A percentile compares a stretch with the other conserved stretches of the same genome.
These are phyloP conservation scores for Netelia fuscicornis DNA, from an alignment of 2,888 invertebrate species.

Conservation along the genomic window DNA sequence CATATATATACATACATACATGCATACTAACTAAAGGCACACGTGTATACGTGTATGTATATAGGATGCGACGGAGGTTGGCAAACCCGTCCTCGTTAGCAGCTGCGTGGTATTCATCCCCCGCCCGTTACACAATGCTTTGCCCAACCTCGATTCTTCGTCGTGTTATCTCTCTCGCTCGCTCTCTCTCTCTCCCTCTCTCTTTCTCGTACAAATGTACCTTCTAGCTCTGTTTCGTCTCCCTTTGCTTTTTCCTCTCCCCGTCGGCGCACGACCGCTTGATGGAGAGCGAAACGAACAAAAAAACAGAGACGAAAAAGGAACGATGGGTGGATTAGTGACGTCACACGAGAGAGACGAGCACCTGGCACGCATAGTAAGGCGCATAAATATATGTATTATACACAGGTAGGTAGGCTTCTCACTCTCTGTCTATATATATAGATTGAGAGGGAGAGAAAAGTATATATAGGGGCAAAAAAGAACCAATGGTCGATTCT, in stretches of 20 bases:
- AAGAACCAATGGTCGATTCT: constrained; percentile 57
- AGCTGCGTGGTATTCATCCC: constrained; percentile 83
- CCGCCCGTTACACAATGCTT: constrained; percentile 81
- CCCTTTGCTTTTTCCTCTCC: constrained; percentile 54
- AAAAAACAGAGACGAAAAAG: constrained; percentile 70
- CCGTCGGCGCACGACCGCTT: constrained; percentile 55
- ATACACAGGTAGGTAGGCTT: background rate
- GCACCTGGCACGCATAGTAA: constrained; percentile 80
- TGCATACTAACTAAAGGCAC: constrained; percentile 30
- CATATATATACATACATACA: background rate
- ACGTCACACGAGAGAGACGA: constrained; percentile 82
- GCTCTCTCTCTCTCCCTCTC: constrained; percentile 70
- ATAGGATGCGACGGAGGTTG: constrained; percentile 69
- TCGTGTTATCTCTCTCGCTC: constrained; percentile 32
- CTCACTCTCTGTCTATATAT: background rate
- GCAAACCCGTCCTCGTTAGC: constrained; percentile 81
- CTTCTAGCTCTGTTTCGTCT: constrained; percentile 56
- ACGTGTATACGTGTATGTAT: constrained; percentile 49
- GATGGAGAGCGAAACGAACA: constrained; percentile 61
- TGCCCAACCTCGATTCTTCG: constrained; percentile 72
- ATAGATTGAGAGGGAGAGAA: background rate
- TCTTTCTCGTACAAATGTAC: constrained; percentile 66
- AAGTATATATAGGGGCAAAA: background rate
- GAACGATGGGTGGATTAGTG: constrained; percentile 83
- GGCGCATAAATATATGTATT: constrained; percentile 25